Evolutionary conservation across 2,797 vertebrate genomes (phyloP).

Genomic region (Heliangelus exortis): DNA sequence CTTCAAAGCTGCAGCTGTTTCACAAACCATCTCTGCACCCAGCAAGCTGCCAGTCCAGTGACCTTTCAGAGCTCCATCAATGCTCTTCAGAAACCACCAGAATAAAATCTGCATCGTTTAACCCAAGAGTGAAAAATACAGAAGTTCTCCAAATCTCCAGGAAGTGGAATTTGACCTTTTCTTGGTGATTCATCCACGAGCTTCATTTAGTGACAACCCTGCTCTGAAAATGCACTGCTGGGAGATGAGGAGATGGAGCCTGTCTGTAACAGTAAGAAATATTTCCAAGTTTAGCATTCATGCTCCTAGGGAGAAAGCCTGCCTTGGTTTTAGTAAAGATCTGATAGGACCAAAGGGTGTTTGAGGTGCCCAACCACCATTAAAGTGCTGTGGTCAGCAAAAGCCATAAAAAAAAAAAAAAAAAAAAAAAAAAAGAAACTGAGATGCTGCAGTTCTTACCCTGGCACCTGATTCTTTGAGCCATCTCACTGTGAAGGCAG

Average conservation of each 20-base stretch:
- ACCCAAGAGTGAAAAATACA: not conserved
- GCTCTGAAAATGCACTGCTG: not conserved
- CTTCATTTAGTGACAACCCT: not conserved
- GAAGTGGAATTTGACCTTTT: not conserved
- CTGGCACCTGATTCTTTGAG: not conserved
- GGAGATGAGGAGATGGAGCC: not conserved
- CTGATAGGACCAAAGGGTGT: not conserved
- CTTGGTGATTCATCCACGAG: not conserved
- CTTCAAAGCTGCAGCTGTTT: not conserved
- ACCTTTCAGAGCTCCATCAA: not conserved
- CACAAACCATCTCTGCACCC: not conserved
- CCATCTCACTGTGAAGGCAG: not conserved
- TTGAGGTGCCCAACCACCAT: not conserved
- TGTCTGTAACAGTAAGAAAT: not conserved
- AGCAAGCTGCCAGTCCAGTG: not conserved
- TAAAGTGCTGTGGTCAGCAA: not conserved
- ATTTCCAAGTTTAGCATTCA: not conserved
- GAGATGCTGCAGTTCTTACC: not conserved
- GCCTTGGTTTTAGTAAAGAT: not conserved
- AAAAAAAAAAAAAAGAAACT: not conserved
- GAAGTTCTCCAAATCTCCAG: not conserved
- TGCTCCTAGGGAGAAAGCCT: not conserved
- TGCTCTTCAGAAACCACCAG: not conserved
- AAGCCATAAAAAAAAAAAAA: not conserved
- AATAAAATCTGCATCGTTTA: not conserved